These are phyloP conservation scores for Pseudopipra pipra DNA, from an alignment of 2,113 vertebrate genomes.

Conservation along the genomic window DNA sequence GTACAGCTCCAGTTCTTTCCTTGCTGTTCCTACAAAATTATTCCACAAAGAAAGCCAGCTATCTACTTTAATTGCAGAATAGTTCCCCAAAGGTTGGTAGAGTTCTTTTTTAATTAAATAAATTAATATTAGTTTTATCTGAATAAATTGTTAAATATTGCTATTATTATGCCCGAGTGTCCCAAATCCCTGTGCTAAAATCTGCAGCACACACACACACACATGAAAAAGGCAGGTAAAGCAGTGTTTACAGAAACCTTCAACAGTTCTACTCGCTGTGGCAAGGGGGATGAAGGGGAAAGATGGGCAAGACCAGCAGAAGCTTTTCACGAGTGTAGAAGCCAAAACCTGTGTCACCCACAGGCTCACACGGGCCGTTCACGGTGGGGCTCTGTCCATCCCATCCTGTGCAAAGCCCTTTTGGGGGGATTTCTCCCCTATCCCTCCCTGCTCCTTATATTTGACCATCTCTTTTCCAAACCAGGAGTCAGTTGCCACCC, in stretches of 20 bases:
- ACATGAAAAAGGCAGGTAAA: constrained; percentile 20
- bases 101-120: constrained; percentile 89
- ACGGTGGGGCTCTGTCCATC: background rate
- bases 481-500: background rate
- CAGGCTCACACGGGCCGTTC: background rate
- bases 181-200: constrained; percentile 63
- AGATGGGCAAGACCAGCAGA: constrained; percentile 8
- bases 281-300: background rate
- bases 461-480: background rate
- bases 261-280: constrained; percentile 30
- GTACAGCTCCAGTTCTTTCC: constrained; percentile 76
- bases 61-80: constrained; percentile 77
- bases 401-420: constrained; percentile 20
- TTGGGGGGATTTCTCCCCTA: background rate
- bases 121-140: constrained; percentile 97
- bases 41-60: constrained; percentile 66
- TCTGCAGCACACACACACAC: constrained; percentile 7
- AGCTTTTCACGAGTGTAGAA: constrained; percentile 9
- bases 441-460: background rate
- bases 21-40: constrained; percentile 57
- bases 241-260: constrained; percentile 23
- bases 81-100: constrained; percentile 78
- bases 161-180: constrained; percentile 73
- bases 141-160: constrained; percentile 95
- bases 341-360: background rate